Conservation (phyloP, 2,797 vertebrate species). For the Gallirallus australis region DNA sequence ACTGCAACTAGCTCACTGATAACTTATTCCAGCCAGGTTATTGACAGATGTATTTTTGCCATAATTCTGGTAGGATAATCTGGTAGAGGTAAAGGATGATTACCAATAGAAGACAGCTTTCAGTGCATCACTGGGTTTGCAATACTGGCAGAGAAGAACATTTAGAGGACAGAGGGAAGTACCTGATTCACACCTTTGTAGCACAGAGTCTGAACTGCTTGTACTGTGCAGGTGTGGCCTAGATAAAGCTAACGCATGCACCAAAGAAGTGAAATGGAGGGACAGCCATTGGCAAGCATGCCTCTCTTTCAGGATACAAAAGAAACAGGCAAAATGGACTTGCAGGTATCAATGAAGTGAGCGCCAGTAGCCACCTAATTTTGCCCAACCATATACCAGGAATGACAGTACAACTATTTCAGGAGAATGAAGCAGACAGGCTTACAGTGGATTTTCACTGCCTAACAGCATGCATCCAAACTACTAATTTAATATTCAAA, state of each 20-base stretch:
- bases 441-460: neutral
- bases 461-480: neutral
- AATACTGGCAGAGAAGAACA: neutral
- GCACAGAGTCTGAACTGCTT: neutral
- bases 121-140: neutral
- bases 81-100: neutral
- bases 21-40: neutral
- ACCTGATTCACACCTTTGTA: neutral
- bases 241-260: neutral
- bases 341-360: neutral
- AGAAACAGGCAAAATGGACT: neutral
- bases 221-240: neutral
- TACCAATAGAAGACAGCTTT: neutral
- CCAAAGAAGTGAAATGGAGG: neutral
- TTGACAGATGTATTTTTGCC: neutral
- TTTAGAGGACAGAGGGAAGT: neutral
- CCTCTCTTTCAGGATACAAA: neutral
- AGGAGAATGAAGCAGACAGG: neutral
- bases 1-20: neutral
- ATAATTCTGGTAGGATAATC: neutral
- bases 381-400: neutral
- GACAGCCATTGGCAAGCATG: neutral
- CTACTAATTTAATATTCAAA: neutral
- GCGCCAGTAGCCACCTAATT: neutral
- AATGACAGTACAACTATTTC: neutral